Base-by-base conservation (phyloP, 2,888 invertebrate genomes). In the Julus scanicus region DNA sequence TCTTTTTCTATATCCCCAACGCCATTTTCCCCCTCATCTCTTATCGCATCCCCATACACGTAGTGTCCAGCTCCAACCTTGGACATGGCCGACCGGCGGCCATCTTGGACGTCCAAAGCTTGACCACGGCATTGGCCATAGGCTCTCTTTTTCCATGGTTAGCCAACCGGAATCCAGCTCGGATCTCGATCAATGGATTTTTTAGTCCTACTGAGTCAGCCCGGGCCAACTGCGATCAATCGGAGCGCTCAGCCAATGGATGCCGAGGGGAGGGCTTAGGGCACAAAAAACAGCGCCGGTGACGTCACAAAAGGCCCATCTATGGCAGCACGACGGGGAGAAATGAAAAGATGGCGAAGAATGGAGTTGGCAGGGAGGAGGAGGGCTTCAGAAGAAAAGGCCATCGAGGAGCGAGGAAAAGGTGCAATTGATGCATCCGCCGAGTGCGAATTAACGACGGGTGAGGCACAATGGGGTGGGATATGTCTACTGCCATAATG, bases 161-260 rank as follows among this genome's bases (percentile, higher is more conserved):
- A 71, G 71, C 71, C 71, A 71, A 71, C 71, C 71, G 71, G 71
- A 71, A 71, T 71, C 71, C 20, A 71, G 71, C 57, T 57, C 57
- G 57, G 57, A 57, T 57, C 57, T 17, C 17, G 71, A 71, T 71
- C 71, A 8, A 11, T 71, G 71, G 71, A 71, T 29, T 71, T 71
- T 71, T 71, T 71, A 8, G 20, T 2, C 20, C 44, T 44, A 8
- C 44, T 8, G 44, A 44, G 44, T 44, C 13, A 15, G 29, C 71
- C 71, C 20, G 20, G 71, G 71, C 71, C 71, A 71, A 71, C 71
- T 2, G 71, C 71, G 71, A 71, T 71, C 71, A 29, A 71, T 71
- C 20, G 11, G 11, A 20, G 29, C 20, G 71, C 29, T 8, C 71
- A 29, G 71, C 71, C 71, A 71, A 71, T 71, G 71, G 29, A 20